phyloP scores from a whole-genome alignment of 2,888 invertebrate species.

The Habrosyne pyritoides region DNA sequence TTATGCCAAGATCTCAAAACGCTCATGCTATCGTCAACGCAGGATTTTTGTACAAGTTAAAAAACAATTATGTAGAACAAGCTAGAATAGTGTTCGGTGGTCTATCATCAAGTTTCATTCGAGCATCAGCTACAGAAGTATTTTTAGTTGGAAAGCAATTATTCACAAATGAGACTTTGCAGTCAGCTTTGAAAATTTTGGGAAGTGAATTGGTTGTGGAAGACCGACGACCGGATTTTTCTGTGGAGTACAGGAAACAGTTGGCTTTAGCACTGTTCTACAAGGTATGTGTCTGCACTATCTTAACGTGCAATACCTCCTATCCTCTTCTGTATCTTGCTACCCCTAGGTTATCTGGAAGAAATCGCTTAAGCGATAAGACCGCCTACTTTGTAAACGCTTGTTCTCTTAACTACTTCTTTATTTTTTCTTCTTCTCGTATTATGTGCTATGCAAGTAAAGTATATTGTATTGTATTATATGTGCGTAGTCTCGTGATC shows the following conservation, averaged over 20 bases:
- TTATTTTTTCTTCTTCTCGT: no score
- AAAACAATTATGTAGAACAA: conserved; percentile 51
- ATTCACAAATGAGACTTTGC: conserved; percentile 67
- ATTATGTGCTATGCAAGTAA: no score
- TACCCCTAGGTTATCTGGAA: no score
- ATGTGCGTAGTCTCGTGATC: no score
- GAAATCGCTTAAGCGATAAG: no score
- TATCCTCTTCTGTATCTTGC: no score
- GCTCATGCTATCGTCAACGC: conserved; percentile 90
- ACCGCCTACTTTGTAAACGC: no score
- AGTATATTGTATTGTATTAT: no score
- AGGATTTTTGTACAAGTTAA: conserved; percentile 83
- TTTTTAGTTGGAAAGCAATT: conserved; percentile 61
- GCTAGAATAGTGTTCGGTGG: conserved; percentile 82
- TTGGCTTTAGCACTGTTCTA: conserved; percentile 84
- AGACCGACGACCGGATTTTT: conserved; percentile 77
- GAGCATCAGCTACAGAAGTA: conserved; percentile 77
- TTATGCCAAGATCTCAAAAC: conserved; percentile 89
- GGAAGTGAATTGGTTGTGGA: conserved; percentile 47
- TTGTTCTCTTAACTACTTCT: no score
- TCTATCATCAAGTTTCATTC: conserved; percentile 56
- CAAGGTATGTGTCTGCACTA: no score
- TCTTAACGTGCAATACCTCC: no score
- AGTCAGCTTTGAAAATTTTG: conserved; percentile 49
- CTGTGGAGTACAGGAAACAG: conserved; percentile 80